Percentiles rank a stretch among this genome's conserved stretches.
Conservation (phyloP, 64 coral and sea anemone species). For the Pocillopora verrucosa region DNA sequence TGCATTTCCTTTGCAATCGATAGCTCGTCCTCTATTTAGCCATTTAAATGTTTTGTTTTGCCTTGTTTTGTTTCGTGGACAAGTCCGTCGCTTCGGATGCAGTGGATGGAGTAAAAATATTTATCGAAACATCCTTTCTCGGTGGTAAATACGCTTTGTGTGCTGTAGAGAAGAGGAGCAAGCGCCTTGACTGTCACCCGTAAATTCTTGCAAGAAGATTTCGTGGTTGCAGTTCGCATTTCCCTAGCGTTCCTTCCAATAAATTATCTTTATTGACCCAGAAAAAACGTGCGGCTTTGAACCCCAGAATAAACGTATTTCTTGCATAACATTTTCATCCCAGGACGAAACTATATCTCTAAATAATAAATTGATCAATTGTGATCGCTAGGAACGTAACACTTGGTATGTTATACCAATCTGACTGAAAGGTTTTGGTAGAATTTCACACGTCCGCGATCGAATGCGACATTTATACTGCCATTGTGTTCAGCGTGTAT, state of each 20-base stretch:
- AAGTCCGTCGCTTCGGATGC: conserved; percentile 9
- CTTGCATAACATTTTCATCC: background rate
- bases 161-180: background rate
- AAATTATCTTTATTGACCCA: background rate
- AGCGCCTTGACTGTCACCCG: background rate
- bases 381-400: background rate
- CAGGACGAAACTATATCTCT: background rate
- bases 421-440: background rate
- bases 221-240: no score
- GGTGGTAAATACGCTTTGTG: background rate
- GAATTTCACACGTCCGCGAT: background rate
- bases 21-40: background rate
- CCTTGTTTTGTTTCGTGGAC: conserved; percentile 11
- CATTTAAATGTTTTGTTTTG: conserved; percentile 37
- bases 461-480: background rate
- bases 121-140: background rate
- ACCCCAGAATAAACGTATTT: background rate
- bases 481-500: background rate
- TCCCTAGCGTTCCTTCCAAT: background rate
- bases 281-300: background rate
- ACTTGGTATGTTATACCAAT: background rate
- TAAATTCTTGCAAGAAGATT: background rate
- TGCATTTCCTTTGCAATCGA: conserved; percentile 7
- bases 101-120: background rate
- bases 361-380: background rate